Evolutionary conservation across 2,888 invertebrate species (phyloP).

Genomic region (Octodonta nipae): DNA sequence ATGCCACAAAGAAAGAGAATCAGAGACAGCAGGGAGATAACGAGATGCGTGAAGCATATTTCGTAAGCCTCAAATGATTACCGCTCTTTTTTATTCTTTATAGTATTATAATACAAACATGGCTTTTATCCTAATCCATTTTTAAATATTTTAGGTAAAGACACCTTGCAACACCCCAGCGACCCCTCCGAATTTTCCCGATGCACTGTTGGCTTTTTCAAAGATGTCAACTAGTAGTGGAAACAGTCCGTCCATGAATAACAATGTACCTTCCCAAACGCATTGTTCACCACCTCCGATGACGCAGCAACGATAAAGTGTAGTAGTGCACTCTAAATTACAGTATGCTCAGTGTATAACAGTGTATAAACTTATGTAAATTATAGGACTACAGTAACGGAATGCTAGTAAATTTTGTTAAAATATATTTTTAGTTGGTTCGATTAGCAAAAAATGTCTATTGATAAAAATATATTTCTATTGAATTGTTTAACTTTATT

Average conservation of each 20-base stretch:
- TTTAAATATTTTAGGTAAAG: conserved; percentile 61
- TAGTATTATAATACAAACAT: too few relatives aligned
- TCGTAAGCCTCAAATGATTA: too few relatives aligned
- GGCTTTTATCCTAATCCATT: too few relatives aligned
- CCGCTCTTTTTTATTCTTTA: too few relatives aligned
- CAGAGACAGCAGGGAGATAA: too few relatives aligned
- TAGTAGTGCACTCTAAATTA: conserved; percentile 10
- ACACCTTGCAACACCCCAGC: conserved; percentile 90
- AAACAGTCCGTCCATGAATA: conserved; percentile 38
- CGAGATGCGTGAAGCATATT: too few relatives aligned
- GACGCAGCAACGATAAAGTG: conserved; percentile 20
- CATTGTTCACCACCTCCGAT: conserved; percentile 29
- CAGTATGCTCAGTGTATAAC: conserved; percentile 18
- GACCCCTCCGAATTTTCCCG: conserved; percentile 87
- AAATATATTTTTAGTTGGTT: conserved; percentile 12
- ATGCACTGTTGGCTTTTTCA: conserved; percentile 76
- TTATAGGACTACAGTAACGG: conserved; percentile 15
- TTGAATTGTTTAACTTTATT: too few relatives aligned
- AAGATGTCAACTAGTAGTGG: conserved; percentile 64
- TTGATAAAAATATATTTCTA: too few relatives aligned
- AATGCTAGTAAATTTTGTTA: conserved; percentile 19
- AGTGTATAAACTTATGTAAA: conserved; percentile 16
- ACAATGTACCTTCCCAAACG: conserved; percentile 25
- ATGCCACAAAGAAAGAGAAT: too few relatives aligned
- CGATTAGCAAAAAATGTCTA: too few relatives aligned